phyloP scores from a whole-genome alignment of 1,140 invertebrate species.

The Mylabris phalerata region DNA sequence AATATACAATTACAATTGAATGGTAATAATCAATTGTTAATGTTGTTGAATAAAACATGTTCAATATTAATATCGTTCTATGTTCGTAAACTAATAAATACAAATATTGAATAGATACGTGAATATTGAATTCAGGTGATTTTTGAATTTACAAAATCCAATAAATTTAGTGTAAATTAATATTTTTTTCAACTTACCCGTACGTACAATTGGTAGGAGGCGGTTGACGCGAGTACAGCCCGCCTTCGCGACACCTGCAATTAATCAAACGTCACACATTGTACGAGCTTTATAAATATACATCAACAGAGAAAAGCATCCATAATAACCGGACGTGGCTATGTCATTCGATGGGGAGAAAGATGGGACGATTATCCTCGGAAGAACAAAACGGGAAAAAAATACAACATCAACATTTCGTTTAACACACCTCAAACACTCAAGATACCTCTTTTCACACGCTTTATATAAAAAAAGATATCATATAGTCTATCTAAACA shows the following conservation, averaged over 20 bases:
- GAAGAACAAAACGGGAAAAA: neutral
- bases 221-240: slow-evolving; percentile 14
- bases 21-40: too few species aligned
- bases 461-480: slow-evolving; percentile 6
- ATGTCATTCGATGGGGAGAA: too few species aligned
- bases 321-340: too few species aligned
- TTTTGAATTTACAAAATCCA: slow-evolving; percentile 2
- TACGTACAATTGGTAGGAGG: slow-evolving; percentile 8
- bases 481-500: slow-evolving; percentile 10
- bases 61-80: too few species aligned
- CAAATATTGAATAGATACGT: too few species aligned
- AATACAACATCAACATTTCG: too few species aligned
- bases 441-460: neutral
- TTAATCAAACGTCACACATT: slow-evolving; percentile 15
- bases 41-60: too few species aligned
- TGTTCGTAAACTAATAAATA: too few species aligned
- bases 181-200: slow-evolving; percentile 13
- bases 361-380: too few species aligned
- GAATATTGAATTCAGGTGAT: too few species aligned
- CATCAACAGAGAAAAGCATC: neutral
- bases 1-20: too few species aligned
- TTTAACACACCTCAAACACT: too few species aligned
- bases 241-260: slow-evolving; percentile 25
- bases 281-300: slow-evolving; percentile 11
- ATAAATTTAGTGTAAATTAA: neutral